Evolutionary conservation across 2,797 vertebrate genomes (phyloP), one percentile per base, ranked within the genome.

Genomic region (Onychomys torridus): DNA sequence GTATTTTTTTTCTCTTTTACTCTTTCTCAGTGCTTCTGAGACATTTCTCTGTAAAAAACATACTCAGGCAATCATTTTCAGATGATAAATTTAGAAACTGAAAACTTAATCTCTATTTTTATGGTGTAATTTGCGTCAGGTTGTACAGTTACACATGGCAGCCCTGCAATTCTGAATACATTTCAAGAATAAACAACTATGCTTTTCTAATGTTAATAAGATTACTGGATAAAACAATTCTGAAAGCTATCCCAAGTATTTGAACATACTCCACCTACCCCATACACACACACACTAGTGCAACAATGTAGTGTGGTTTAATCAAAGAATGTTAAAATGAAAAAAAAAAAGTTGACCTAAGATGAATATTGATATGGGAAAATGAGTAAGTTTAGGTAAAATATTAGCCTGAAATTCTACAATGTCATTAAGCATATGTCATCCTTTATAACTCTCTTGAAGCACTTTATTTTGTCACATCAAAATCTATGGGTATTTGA

Each of bases 1-100:
- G 67, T 57, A 16, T 57, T 29, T 73, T 57, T 21, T 13, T 21
- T 13, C 16, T 73, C 13, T 84, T 92, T 92, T 91, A 57, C 75
- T 46, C 4, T 57, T 92, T 63, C 55, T 89, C 86, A 83, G 90
- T 89, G 61, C 57, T 91, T 86, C 90, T 95, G 93, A 93, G 89
- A 67, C n/a, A 78, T 21, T 82, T 32, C 6, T 78, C 85, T 4
- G 40, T 95, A 29, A 86, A 96, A 96, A 90, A 90, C 49, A 95
- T 29, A 77, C n/a, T n/a, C 59, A 85, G 21, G 85, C 32, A 92
- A 69, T 92, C 82, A 89, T 96, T 97, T 93, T 89, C 55, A 96
- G 75, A 84, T 96, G 71, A 94, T 82, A 79, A 63, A 86, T 83
- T 83, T 79, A 86, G 40, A 34, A 21, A 90, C 34, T 89, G 82